Percentiles rank a stretch among this genome's conserved stretches.
These are phyloP conservation scores for Dolomedes plantarius DNA, from an alignment of 2,888 invertebrate species.

Conservation along the genomic window DNA sequence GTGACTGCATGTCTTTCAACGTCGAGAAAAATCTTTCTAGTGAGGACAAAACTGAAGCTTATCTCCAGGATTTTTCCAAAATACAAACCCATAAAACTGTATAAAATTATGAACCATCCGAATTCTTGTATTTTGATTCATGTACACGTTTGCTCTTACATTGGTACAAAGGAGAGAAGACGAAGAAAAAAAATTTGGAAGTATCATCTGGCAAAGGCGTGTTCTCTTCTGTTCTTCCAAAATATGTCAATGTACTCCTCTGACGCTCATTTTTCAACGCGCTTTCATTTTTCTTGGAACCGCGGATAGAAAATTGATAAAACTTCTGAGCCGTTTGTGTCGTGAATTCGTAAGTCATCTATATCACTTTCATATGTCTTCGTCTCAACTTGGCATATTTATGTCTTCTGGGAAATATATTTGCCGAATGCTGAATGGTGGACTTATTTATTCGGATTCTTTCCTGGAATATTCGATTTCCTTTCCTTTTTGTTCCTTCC, in stretches of 20 bases:
- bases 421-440: not conserved
- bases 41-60: no score
- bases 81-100: no score
- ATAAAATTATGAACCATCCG: no score
- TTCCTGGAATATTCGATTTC: not conserved
- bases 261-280: not conserved
- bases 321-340: slow-evolving; percentile 9
- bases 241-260: not conserved
- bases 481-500: no score
- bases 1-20: no score
- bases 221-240: not conserved
- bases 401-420: slow-evolving; percentile 1
- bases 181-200: not conserved
- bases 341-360: slow-evolving; percentile 1
- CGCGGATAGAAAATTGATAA: slow-evolving; percentile 7
- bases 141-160: no score
- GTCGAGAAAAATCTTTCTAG: no score
- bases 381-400: slow-evolving; percentile 7
- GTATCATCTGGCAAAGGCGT: not conserved
- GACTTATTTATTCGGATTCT: not conserved
- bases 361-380: slow-evolving; percentile 9
- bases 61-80: no score
- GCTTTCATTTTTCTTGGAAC: not conserved
- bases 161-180: no score
- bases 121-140: no score